Evolutionary conservation across 2,797 vertebrate species (phyloP), one percentile per base, ranked within the genome.

Genomic region (Sarcophilus harrisii): DNA sequence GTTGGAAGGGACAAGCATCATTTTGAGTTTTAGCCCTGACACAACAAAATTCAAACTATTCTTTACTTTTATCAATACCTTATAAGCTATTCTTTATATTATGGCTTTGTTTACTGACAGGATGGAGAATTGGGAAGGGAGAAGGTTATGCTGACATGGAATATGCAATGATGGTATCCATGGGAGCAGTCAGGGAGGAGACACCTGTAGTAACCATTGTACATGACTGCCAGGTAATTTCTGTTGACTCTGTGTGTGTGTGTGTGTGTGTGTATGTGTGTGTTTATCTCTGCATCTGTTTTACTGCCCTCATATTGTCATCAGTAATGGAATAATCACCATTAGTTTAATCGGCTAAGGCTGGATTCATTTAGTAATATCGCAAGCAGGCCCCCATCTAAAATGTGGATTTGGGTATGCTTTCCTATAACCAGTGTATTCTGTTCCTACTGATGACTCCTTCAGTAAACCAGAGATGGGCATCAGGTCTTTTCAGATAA

Each of bases 111-210:
- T 16, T 91, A 93, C 87, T 27, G 55, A 14, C 97, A 99, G 99
- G 99, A 58, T 99, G 99, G 98, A 99, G 99, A 58, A 99, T 99
- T 92, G 99, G 99, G 87, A 99, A 99, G 99, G 99, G 99, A 18
- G 99, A 99, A 98, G 99, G 99, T 58, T 99, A 99, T 91, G 99
- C 99, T 0, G 99, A 99, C 95, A 98, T 99, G 98, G 99, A 99
- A 96, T 99, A 99, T 12, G 99, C 99, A 94, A 99, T 99, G 99
- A 99, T 99, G 99, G 99, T 98, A 58, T 98, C 99, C 0, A 99
- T 99, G 99, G 99, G 99, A 54, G 99, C 99, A 0, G 99, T 99
- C 94, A 98, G 97, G 62, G 98, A 99, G 57, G 98, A 98, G 55
- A 99, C 99, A 0, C 98, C 99, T 32, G 99, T 99, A 28, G 97